Conservation (phyloP, 2,888 invertebrate species). For the Anodontia alba region DNA sequence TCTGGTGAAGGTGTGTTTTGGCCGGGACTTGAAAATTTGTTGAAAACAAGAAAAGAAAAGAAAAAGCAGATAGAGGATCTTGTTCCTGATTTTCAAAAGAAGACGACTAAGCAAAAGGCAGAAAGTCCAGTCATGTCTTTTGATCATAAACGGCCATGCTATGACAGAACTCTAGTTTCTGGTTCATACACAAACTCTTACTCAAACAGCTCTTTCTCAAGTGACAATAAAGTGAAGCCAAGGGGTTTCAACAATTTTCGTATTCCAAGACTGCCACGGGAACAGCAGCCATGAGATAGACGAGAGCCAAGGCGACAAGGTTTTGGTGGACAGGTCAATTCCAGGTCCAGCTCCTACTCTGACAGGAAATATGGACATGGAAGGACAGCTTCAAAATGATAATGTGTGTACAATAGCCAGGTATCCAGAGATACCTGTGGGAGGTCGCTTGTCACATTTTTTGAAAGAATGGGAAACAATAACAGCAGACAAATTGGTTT, state of each 20-base stretch:
- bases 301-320: neutral
- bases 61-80: no score
- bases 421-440: constrained; percentile 38
- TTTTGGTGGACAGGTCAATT: neutral
- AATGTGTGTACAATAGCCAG: constrained; percentile 24
- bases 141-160: neutral
- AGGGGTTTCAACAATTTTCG: neutral
- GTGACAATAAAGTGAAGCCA: neutral
- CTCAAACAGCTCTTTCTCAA: no score
- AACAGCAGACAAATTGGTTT: no score
- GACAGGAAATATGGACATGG: no score
- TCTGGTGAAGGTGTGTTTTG: neutral
- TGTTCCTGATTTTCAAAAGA: neutral
- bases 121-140: neutral
- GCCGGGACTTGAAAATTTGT: neutral
- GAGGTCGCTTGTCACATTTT: constrained; percentile 22
- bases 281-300: neutral
- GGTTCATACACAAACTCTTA: no score
- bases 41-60: no score
- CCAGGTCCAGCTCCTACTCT: neutral
- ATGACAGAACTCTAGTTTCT: neutral
- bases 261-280: neutral
- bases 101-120: neutral
- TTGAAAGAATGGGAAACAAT: no score
- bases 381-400: no score